Evolutionary conservation across 2,113 vertebrate species (phyloP).

Genomic region (Cryptoleucopteryx plumbea): DNA sequence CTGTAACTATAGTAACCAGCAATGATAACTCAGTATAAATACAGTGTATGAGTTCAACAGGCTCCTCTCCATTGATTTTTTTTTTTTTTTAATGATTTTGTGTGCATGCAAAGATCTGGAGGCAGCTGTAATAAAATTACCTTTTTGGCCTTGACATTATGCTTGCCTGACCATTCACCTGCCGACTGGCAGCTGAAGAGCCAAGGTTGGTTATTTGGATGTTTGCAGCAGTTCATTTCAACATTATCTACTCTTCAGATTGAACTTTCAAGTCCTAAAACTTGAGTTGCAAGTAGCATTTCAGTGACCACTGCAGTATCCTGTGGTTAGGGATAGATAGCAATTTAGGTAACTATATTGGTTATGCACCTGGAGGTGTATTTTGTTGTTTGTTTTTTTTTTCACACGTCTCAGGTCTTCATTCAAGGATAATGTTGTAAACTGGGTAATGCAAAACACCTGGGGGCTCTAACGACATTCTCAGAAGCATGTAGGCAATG

Average conservation of each 20-base stretch:
- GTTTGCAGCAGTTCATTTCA: not conserved
- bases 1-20: conserved; percentile 65
- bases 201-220: not conserved
- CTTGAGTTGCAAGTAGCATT: not conserved
- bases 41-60: not conserved
- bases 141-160: not conserved
- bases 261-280: not conserved
- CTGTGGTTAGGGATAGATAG: not conserved
- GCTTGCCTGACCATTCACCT: not conserved
- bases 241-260: not conserved
- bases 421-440: not conserved
- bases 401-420: not conserved
- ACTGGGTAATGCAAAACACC: not conserved
- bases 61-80: conserved; percentile 20
- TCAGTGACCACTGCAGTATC: not conserved
- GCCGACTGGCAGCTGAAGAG: not conserved
- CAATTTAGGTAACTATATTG: not conserved
- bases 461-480: not conserved
- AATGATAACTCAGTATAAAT: conserved; percentile 46
- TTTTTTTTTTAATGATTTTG: not conserved
- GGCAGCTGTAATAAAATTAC: not conserved
- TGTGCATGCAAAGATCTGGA: not conserved
- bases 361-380: not conserved
- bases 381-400: not conserved
- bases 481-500: not conserved